Base-by-base conservation (phyloP, 1,140 invertebrate genomes). In the Leptonema lineaticorne region DNA sequence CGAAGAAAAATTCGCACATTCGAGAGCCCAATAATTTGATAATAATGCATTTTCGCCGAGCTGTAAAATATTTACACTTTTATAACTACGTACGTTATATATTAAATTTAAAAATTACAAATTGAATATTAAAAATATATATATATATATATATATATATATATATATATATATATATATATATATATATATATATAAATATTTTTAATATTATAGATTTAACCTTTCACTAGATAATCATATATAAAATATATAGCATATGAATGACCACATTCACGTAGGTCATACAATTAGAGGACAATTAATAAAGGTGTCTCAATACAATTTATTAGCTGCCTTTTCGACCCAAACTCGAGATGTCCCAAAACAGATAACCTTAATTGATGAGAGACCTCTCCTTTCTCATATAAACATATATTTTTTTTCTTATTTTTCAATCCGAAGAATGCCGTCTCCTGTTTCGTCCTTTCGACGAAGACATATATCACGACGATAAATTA, bases 211-310 rank as follows among this genome's bases (percentile, higher is more conserved):
- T 33, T 33, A 33, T 33, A 33, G 11, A 11, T 14, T 2, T 11
- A 2, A 41, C 37, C 2, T 4, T 41, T 11, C 2, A 41, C 9
- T 6, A 33, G 11, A 11, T 33, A 11, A 33, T 6, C 11, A 33
- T 6, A 33, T 33, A 11, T 6, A 33, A 33, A 33, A 33, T 6
- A 33, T 6, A 33, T 6, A 33, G 30, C 30, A 33, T 33, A 33
- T 2, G 37, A 41, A 41, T 16, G 9, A 16, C 46, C 4, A 53
- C 9, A 24, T 4, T 16, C 20, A 63, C n/a, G n/a, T n/a, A n/a
- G n/a, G n/a, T n/a, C n/a, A n/a, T n/a, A n/a, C 59, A 63, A 63
- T 63, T 63, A 63, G 33, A 29, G 33, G n/a, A 63, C 59, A 63
- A 63, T 63, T 63, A 63, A 63, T 63, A 63, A 45, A 63, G n/a